Evolutionary conservation across 2,797 vertebrate species (phyloP).

Genomic region (Peromyscus nudipes): DNA sequence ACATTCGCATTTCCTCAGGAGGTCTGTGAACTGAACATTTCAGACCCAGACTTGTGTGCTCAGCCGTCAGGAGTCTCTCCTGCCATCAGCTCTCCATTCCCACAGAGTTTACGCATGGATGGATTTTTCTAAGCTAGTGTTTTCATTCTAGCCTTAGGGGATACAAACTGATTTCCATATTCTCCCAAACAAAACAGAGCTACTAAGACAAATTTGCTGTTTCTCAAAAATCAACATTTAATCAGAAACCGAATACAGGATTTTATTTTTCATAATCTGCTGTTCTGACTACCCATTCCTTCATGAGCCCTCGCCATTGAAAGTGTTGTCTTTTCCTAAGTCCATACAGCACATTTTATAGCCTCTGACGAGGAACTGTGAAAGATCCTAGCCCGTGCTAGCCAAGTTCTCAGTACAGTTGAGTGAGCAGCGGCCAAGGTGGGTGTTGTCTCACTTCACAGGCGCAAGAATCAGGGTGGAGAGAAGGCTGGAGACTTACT

Average conservation of each 20-base stretch:
- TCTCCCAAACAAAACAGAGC: constrained; percentile 52
- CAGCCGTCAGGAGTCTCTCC: not conserved
- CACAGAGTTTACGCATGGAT: not conserved
- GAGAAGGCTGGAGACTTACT: not conserved
- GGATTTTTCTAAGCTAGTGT: constrained; percentile 28
- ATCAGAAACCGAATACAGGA: constrained; percentile 41
- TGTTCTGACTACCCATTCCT: not conserved
- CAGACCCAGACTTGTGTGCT: not conserved
- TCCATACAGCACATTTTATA: not conserved
- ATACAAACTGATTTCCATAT: constrained; percentile 61
- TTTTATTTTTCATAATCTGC: not conserved
- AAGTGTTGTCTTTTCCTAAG: constrained; percentile 13
- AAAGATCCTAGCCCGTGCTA: not conserved
- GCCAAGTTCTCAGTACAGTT: constrained; percentile 16
- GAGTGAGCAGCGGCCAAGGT: not conserved
- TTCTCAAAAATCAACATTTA: constrained; percentile 6
- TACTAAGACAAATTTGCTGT: constrained; percentile 30
- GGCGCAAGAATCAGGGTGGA: not conserved
- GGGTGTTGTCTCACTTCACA: constrained; percentile 31
- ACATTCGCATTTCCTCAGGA: constrained; percentile 20
- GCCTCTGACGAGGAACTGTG: constrained; percentile 26
- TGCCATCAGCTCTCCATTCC: not conserved
- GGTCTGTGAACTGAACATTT: constrained; percentile 9
- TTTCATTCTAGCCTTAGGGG: constrained; percentile 57
- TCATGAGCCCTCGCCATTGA: not conserved